Conservation (phyloP, 2,797 vertebrate genomes). For the Semaprochilodus insignis region DNA sequence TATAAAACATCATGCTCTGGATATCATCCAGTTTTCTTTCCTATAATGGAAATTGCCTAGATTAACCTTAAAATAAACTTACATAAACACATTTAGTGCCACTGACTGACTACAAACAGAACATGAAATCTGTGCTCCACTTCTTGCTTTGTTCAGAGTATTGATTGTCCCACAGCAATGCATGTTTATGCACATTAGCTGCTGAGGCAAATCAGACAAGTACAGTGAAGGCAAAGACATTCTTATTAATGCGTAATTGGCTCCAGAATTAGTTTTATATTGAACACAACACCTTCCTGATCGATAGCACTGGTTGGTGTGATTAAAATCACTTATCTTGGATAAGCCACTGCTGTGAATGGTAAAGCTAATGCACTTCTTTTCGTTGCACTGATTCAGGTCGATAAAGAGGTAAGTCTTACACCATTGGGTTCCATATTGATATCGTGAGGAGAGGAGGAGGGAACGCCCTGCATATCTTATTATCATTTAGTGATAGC, state of each 20-base stretch:
- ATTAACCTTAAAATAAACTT: background rate
- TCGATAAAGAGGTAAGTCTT: slow-evolving; percentile 56
- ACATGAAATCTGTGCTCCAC: slow-evolving; percentile 58
- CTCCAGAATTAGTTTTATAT: slow-evolving; percentile 80
- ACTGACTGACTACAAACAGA: slow-evolving; percentile 51
- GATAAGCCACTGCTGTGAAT: slow-evolving; percentile 62
- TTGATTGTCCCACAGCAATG: slow-evolving; percentile 66
- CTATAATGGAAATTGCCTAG: too few species aligned
- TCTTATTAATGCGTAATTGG: slow-evolving; percentile 84
- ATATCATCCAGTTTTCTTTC: too few species aligned
- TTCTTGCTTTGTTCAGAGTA: slow-evolving; percentile 68
- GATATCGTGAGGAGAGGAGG: slow-evolving; percentile 46
- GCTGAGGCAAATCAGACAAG: slow-evolving; percentile 78
- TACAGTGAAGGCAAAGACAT: slow-evolving; percentile 73
- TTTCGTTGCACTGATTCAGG: slow-evolving; percentile 57
- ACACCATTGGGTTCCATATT: slow-evolving; percentile 44
- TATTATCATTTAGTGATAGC: slow-evolving; percentile 51
- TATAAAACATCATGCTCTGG: too few species aligned
- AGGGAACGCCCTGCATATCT: slow-evolving; percentile 49
- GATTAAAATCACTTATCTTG: slow-evolving; percentile 73
- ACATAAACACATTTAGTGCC: slow-evolving; percentile 2
- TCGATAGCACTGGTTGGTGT: slow-evolving; percentile 73
- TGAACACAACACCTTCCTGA: slow-evolving; percentile 72
- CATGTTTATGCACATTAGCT: slow-evolving; percentile 69
- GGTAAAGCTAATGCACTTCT: slow-evolving; percentile 55